phyloP scores from a whole-genome alignment of 2,113 vertebrate species.

The Dolichotis patagonum region DNA sequence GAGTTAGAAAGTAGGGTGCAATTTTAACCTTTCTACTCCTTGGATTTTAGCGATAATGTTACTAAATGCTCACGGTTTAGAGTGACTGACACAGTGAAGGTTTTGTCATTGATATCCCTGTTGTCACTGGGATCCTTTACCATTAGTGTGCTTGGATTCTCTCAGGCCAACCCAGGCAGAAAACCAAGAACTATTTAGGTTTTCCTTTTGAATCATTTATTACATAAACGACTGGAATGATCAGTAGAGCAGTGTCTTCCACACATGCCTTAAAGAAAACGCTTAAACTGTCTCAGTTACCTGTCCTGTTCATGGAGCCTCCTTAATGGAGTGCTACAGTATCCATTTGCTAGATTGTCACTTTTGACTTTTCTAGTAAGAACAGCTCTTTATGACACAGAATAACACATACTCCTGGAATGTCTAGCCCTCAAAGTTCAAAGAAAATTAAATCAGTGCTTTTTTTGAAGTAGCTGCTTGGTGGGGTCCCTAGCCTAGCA shows the following conservation, averaged over 20 bases:
- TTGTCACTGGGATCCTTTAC: not conserved
- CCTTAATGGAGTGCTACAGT: rapidly evolving
- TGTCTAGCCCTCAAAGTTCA: rapidly evolving
- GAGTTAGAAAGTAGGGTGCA: not conserved
- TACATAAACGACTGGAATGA: not conserved
- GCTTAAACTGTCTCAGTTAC: not conserved
- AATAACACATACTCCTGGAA: not conserved
- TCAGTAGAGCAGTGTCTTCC: not conserved
- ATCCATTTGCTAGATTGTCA: not conserved
- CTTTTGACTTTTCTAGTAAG: not conserved
- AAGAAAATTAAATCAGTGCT: not conserved
- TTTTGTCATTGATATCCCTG: not conserved
- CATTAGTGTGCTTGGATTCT: not conserved
- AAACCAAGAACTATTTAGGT: not conserved
- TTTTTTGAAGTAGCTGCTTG: not conserved
- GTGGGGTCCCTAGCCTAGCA: rapidly evolving
- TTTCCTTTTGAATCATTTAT: not conserved
- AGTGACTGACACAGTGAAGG: not conserved
- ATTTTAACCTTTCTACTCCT: not conserved
- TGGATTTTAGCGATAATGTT: not conserved
- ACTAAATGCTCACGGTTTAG: not conserved
- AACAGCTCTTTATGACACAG: not conserved
- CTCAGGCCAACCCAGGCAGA: not conserved
- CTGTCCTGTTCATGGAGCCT: rapidly evolving
- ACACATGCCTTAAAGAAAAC: not conserved